Evolutionary conservation across 2,888 invertebrate genomes (phyloP), one percentile per base, ranked within the genome.

Genomic region (Nomada ruficornis): DNA sequence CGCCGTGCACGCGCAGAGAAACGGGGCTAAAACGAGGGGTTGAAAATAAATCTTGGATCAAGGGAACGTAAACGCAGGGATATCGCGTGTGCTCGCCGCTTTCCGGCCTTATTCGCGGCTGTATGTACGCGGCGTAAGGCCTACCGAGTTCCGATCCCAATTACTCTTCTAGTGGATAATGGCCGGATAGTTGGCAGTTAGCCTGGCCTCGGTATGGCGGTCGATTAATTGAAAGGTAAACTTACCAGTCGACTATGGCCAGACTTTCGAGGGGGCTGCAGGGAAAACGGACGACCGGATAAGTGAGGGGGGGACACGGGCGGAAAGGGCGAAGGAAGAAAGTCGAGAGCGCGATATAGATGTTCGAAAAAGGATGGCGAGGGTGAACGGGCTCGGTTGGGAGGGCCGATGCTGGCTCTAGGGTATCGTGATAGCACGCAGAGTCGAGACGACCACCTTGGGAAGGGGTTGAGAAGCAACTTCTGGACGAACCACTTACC

Each of bases 191-290:
- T 92, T 91, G 90, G 92, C 90, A 91, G 92, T 92, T 90, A 90
- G 89, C 90, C 88, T 87, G 87, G 88, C 74, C 82, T 85, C 87
- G 86, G 85, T 83, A 89, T 89, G 90, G 91, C 88, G 88, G 90
- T 88, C 91, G 92, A 92, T 93, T 93, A 93, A 93, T 92, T 93
- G 92, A 92, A 93, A 92, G 92, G 92, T 93, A 93, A 93, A 93
- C 92, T 93, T 90, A 91, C 92, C 92, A 87, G 90, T 89, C 89
- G 91, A 86, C 88, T 87, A 89, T 90, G 90, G 89, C 86, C 89
- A 90, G 92, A 92, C 91, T 92, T 91, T 91, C 90, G 85, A 88
- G 84, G 91, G 90, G 84, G 82, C 79, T 83, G 83, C 80, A 80
- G 86, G 80, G 80, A 81, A 78, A 62, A 68, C 60, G 63, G 68